Base-by-base conservation (phyloP, 2,888 invertebrate genomes). In the Andrena praecox region DNA sequence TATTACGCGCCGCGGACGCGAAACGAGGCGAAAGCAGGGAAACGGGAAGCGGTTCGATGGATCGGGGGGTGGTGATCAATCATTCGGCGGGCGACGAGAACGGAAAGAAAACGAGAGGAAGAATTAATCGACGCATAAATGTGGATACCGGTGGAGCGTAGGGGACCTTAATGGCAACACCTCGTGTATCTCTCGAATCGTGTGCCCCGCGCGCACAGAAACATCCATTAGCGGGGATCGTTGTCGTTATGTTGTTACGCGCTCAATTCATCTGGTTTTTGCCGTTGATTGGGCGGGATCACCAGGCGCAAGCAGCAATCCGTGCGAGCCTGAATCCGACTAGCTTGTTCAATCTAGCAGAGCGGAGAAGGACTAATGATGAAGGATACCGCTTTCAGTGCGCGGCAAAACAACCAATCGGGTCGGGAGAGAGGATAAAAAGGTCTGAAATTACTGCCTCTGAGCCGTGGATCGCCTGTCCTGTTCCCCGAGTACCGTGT, bases 241-340 rank as follows among this genome's bases (percentile, higher is more conserved):
- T 78, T 88, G 83, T 87, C 84, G 82, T 86, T 86, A 86, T 77
- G 81, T 86, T 86, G 84, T 86, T 86, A 86, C 77, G 54, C 70
- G 77, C 60, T 80, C 84, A 84, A 87, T 88, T 88, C 72, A 87
- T 85, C 81, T 62, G 70, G 50, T 88, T 88, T 86, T 87, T 88
- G 73, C 72, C 52, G 24, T 7, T 67, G 77, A 81, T 84, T 75
- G 82, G 85, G 71, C 77, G 77, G 78, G 79, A 83, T 85, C 73
- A 42, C 76, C 66, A 74, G 76, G 67, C 77, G 73, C 70, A 70
- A 80, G 66, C 35, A 71, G 73, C 64, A 35, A 62, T 76, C 68
- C 77, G 31, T 59, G 59, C 52, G 54, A 69, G 52, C 63, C 60
- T 68, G 59, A 63, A 70, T 52, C 70, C 66, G 72, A 67, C 71